Evolutionary conservation across 2,888 invertebrate species (phyloP).

Genomic region (Antheraea assamensis): DNA sequence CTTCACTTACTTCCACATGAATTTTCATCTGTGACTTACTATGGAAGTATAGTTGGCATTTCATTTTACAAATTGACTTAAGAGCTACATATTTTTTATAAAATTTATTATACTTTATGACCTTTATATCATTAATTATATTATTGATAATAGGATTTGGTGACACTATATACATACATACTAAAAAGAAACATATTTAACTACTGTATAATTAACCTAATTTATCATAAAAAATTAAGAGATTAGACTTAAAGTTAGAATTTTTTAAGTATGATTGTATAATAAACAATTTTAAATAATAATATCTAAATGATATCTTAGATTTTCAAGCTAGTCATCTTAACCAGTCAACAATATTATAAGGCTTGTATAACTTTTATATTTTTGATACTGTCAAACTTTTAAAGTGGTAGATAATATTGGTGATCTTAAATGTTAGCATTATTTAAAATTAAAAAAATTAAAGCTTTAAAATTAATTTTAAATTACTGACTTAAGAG

Average conservation of each 20-base stretch:
- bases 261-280: not conserved
- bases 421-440: not conserved
- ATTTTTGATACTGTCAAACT: not conserved
- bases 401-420: not conserved
- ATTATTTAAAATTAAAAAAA: too few species aligned
- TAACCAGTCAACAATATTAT: not conserved
- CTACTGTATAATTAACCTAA: not conserved
- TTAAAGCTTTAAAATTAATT: not conserved
- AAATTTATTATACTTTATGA: not conserved
- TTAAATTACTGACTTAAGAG: not conserved
- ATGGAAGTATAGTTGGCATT: not conserved
- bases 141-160: not conserved
- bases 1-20: constrained; percentile 46
- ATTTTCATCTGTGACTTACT: not conserved
- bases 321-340: not conserved
- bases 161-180: not conserved
- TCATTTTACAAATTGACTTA: not conserved
- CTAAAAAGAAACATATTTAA: not conserved
- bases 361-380: not conserved
- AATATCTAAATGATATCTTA: not conserved
- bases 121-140: not conserved
- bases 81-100: not conserved
- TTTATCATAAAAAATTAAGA: not conserved
- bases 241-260: not conserved
- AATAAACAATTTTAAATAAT: not conserved